A percentile compares a stretch with the other conserved stretches of the same genome.
Conservation (phyloP, 2,797 vertebrate species). For the Macropus fuliginosus region DNA sequence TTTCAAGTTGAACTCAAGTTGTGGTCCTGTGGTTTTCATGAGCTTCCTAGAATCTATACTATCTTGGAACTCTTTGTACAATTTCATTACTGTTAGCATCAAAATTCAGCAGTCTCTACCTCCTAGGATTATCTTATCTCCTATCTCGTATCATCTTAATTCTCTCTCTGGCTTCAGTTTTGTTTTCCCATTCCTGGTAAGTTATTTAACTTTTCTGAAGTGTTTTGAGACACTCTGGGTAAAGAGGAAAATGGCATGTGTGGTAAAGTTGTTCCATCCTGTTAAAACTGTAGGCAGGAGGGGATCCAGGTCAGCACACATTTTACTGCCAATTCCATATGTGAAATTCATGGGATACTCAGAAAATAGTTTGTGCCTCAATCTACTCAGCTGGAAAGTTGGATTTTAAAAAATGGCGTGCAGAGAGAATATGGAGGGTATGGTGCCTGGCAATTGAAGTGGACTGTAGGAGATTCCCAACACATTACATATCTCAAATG, state of each 20-base stretch:
- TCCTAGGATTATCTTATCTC: not conserved
- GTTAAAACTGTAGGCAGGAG: not conserved
- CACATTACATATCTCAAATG: slow-evolving; percentile 60
- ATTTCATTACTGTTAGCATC: not conserved
- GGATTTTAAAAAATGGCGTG: slow-evolving; percentile 61
- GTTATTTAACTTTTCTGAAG: slow-evolving; percentile 33
- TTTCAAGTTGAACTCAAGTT: not conserved
- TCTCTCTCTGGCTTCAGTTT: slow-evolving; percentile 35
- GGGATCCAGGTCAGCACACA: slow-evolving; percentile 29
- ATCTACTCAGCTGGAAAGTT: slow-evolving; percentile 69
- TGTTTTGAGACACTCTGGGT: not conserved
- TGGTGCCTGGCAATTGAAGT: slow-evolving; percentile 69
- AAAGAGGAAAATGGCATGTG: slow-evolving; percentile 10
- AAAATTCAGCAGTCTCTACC: slow-evolving; percentile 21
- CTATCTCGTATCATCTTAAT: slow-evolving; percentile 31
- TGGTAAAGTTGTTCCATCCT: slow-evolving; percentile 21
- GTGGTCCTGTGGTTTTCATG: slow-evolving; percentile 12
- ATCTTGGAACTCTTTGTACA: slow-evolving; percentile 34
- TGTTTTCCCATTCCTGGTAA: slow-evolving; percentile 19
- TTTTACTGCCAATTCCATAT: slow-evolving; percentile 62
- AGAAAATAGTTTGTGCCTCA: slow-evolving; percentile 55
- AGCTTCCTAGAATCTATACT: slow-evolving; percentile 31
- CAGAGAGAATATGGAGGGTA: slow-evolving; percentile 44
- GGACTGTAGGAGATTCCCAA: slow-evolving; percentile 59
- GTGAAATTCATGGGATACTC: slow-evolving; percentile 61